Base-by-base conservation (phyloP, 2,113 vertebrate species). In the Spheniscus mendiculus region DNA sequence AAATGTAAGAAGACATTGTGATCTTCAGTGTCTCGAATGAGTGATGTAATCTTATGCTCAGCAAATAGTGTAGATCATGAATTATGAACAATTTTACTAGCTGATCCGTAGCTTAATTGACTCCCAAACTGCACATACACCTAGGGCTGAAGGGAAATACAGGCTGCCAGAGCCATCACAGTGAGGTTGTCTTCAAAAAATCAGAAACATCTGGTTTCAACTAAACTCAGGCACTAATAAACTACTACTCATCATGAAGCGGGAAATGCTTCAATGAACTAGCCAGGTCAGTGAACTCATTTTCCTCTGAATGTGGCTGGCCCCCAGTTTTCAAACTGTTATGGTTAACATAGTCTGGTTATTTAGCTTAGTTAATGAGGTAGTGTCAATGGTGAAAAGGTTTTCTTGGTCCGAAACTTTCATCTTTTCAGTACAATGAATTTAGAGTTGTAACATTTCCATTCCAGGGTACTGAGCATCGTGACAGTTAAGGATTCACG, bases 181-280 rank as follows among this genome's bases (percentile, higher is more conserved):
- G 34, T 0, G 3, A 94, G 30, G 27, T 47, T 92, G 56, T 96
- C 96, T 79, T 94, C 29, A 49, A 63, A 89, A 87, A 78, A 82
- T 73, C 61, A 91, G 87, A 62, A 96, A 91, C 95, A 96, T 94
- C 87, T 97, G 95, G 83, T 89, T 96, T 85, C 66, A 85, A 47
- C 87, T 96, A 94, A 94, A 77, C 36, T 52, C 56, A 65, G 59
- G 76, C 80, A 59, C 72, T 90, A 97, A 93, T 88, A 93, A 94
- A 88, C 56, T 91, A 79, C 89, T 91, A n/a, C 56, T 89, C 61
- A 53, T 97, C 81, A 87, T 62, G 87, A 89, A 76, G 53, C 44
- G 72, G 80, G 45, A 87, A 97, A 82, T 38, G 49, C 83, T 95
- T 91, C 91, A 82, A n/a, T 96, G 83, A 93, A 61, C 86, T 85